These are phyloP conservation scores for Papilio aristodemus DNA, from an alignment of 1,140 invertebrate genomes.

Conservation along the genomic window DNA sequence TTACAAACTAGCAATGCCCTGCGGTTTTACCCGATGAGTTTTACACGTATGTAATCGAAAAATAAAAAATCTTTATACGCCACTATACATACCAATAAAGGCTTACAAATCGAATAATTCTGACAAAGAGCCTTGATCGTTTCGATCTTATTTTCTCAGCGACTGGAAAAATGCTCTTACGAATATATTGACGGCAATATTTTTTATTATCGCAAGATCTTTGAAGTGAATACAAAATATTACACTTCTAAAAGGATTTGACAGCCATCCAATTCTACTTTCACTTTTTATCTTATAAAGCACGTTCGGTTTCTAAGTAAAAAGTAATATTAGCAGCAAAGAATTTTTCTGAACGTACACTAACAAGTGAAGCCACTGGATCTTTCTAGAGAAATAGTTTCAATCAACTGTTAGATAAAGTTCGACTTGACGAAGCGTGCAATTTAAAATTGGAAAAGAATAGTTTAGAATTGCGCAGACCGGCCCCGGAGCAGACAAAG, in stretches of 20 bases:
- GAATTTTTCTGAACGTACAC: conserved; percentile 14
- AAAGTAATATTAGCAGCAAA: conserved; percentile 9
- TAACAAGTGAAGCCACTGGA: conserved; percentile 48
- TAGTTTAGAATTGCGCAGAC: conserved; percentile 59
- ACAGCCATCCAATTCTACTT: conserved; percentile 27
- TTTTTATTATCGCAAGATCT: conserved; percentile 31
- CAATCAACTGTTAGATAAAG: conserved; percentile 72
- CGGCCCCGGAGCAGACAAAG: conserved; percentile 35
- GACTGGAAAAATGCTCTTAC: conserved; percentile 31
- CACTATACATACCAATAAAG: conserved; percentile 29
- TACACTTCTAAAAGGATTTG: conserved; percentile 34
- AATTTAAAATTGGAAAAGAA: conserved; percentile 58
- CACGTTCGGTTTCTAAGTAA: conserved; percentile 7
- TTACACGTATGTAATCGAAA: too few species aligned
- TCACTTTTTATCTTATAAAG: conserved; percentile 15
- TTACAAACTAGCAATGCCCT: too few species aligned
- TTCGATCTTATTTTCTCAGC: conserved; percentile 30
- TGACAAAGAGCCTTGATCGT: conserved; percentile 30
- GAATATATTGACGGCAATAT: conserved; percentile 32
- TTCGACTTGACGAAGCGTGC: conserved; percentile 53
- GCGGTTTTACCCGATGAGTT: too few species aligned
- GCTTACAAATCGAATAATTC: conserved; percentile 34
- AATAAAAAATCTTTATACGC: not conserved
- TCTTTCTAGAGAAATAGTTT: conserved; percentile 58
- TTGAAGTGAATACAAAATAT: conserved; percentile 34